Percentiles rank a stretch among this genome's conserved stretches.
Conservation (phyloP, 2,113 vertebrate species). For the Chinchilla lanigera region DNA sequence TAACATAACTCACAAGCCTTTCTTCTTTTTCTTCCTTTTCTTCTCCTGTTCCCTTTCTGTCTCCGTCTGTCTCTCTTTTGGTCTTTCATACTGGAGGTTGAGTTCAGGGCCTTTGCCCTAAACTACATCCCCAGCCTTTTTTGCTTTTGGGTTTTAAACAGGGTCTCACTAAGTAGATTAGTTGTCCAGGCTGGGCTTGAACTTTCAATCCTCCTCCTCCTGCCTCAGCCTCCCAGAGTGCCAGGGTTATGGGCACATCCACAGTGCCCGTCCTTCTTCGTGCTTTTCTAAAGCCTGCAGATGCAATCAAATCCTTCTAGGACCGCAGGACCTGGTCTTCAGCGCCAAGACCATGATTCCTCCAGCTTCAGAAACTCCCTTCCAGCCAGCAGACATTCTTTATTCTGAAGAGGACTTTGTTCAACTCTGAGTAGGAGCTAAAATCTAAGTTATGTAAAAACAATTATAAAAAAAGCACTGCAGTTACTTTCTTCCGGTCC, state of each 20-base stretch:
- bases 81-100: background rate
- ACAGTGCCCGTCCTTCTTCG: background rate
- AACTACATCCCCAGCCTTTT: background rate
- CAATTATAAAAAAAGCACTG: background rate
- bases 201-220: background rate
- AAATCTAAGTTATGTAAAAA: constrained; percentile 61
- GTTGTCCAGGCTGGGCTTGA: background rate
- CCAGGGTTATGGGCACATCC: background rate
- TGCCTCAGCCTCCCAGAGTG: background rate
- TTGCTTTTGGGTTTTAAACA: background rate
- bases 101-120: background rate
- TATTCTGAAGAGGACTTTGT: constrained; percentile 30
- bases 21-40: background rate
- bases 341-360: background rate
- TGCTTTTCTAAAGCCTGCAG: background rate
- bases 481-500: constrained; percentile 17
- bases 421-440: constrained; percentile 45
- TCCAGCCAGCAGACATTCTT: background rate
- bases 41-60: background rate
- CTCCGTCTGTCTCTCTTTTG: background rate
- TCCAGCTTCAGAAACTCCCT: background rate
- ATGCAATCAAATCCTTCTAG: background rate
- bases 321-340: background rate
- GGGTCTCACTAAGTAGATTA: background rate
- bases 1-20: background rate